Conservation (phyloP, 2,888 invertebrate species). For the Andrena fulva region DNA sequence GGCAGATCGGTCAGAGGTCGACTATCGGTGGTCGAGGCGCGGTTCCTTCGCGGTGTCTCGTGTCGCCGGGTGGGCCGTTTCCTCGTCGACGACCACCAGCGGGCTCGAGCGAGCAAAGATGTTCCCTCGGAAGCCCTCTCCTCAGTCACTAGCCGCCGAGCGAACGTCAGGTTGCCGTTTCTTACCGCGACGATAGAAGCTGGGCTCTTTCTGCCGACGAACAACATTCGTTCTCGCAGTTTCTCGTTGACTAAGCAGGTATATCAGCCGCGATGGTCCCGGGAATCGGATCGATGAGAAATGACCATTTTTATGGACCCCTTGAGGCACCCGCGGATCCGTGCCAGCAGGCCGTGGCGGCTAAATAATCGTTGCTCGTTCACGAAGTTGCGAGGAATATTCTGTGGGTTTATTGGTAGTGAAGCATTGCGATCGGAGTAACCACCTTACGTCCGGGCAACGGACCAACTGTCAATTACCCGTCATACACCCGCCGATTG, state of each 20-base stretch:
- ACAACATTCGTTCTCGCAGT: too few relatives aligned
- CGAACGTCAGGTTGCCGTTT: not conserved
- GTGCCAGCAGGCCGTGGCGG: not conserved
- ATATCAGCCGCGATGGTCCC: too few relatives aligned
- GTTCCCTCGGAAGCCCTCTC: not conserved
- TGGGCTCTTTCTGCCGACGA: too few relatives aligned
- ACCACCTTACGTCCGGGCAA: constrained; percentile 46
- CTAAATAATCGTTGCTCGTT: not conserved
- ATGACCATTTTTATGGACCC: too few relatives aligned
- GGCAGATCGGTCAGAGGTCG: constrained; percentile 28
- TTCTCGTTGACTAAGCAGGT: too few relatives aligned
- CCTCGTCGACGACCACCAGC: not conserved
- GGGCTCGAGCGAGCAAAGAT: not conserved
- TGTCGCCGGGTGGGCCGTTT: constrained; percentile 12
- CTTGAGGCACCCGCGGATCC: not conserved
- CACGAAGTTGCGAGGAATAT: not conserved
- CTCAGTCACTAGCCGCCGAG: not conserved
- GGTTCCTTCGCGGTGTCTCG: not conserved
- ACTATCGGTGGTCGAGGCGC: constrained; percentile 4
- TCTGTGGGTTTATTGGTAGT: not conserved
- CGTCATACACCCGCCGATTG: constrained; percentile 50
- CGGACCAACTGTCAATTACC: constrained; percentile 59
- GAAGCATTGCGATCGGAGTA: not conserved
- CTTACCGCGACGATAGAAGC: not conserved
- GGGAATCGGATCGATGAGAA: not conserved